phyloP scores from a whole-genome alignment of 2,113 vertebrate genomes.

The Jacana jacana region DNA sequence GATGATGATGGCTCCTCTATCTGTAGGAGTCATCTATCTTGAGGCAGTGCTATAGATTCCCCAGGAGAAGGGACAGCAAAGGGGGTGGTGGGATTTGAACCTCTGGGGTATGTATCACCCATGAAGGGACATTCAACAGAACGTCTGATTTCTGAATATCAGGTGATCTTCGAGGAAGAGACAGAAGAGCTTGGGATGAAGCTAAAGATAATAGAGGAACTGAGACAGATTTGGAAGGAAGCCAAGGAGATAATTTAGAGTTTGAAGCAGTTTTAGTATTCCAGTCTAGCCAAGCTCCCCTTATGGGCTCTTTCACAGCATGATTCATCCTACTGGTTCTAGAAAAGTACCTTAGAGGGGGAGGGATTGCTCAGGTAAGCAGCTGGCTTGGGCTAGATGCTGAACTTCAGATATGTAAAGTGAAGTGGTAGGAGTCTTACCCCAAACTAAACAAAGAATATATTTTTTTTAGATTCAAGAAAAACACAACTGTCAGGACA shows the following conservation, averaged over 20 bases:
- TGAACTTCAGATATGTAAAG: not conserved
- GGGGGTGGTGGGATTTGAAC: not conserved
- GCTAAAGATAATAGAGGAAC: not conserved
- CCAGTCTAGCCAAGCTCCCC: not conserved
- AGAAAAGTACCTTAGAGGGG: not conserved
- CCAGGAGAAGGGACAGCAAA: not conserved
- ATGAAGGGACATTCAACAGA: not conserved
- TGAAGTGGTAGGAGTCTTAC: not conserved
- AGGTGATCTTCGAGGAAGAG: not conserved
- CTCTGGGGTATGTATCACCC: not conserved
- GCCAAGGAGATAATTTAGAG: not conserved
- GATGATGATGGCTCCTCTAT: not conserved
- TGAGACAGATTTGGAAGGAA: not conserved
- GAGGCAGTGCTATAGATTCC: not conserved
- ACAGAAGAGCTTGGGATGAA: not conserved
- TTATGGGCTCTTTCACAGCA: not conserved
- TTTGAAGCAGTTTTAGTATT: not conserved
- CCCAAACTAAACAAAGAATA: not conserved
- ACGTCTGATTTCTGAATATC: not conserved
- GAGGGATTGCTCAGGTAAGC: not conserved
- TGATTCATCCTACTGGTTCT: not conserved
- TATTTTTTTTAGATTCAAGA: not conserved
- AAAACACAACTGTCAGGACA: not conserved
- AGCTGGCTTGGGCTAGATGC: not conserved
- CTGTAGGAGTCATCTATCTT: not conserved